Evolutionary conservation across 2,888 invertebrate genomes (phyloP).

Genomic region (Metacarcinus magister): DNA sequence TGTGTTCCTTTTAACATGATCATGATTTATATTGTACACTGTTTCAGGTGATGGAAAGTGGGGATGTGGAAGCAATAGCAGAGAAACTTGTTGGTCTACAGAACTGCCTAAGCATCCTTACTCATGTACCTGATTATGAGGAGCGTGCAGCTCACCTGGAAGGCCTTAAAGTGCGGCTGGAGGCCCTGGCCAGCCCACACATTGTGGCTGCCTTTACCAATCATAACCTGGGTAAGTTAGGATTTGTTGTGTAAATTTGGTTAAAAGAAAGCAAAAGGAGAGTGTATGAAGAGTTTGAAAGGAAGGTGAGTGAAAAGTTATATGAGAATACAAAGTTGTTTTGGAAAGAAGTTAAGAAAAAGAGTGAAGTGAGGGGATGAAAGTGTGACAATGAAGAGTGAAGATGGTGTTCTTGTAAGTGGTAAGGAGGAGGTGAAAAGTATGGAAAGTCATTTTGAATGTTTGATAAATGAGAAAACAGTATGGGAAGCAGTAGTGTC

Average conservation of each 20-base stretch:
- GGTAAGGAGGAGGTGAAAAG: no score
- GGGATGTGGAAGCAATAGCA: constrained; percentile 88
- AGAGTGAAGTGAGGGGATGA: no score
- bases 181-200: constrained; percentile 94
- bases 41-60: constrained; percentile 87
- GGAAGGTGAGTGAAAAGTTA: no score
- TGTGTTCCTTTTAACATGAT: neutral
- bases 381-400: no score
- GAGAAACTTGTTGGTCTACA: constrained; percentile 89
- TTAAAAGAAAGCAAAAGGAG: neutral
- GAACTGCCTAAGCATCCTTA: constrained; percentile 89
- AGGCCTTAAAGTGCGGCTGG: constrained; percentile 94
- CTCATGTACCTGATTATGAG: constrained; percentile 87
- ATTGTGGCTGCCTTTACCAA: constrained; percentile 94
- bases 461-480: no score
- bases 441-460: no score
- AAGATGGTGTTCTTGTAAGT: no score
- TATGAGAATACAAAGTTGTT: no score
- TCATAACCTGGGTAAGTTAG: constrained; percentile 87
- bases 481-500: no score
- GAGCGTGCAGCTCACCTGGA: constrained; percentile 92
- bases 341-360: no score
- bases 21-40: neutral
- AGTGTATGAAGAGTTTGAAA: no score
- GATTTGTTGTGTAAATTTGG: neutral